Evolutionary conservation across 1,140 invertebrate species (phyloP).

Genomic region (Mizuhopecten yessoensis): DNA sequence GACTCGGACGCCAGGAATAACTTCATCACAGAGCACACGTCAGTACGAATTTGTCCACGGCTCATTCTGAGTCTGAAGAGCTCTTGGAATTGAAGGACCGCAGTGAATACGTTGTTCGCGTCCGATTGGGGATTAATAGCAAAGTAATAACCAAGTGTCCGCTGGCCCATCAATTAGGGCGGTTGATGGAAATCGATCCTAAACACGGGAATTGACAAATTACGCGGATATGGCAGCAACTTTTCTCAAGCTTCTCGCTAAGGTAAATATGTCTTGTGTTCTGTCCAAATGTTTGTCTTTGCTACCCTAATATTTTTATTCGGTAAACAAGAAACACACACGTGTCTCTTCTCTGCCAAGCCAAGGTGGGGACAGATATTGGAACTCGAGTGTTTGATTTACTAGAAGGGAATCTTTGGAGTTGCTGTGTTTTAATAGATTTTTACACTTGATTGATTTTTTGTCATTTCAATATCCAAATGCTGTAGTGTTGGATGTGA

Average conservation of each 20-base stretch:
- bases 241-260: constrained; percentile 25
- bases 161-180: constrained; percentile 20
- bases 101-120: constrained; percentile 12
- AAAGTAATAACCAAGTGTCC: constrained; percentile 38
- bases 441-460: too few relatives aligned
- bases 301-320: neutral
- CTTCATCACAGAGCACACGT: neutral
- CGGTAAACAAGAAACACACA: neutral
- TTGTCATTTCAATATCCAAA: too few relatives aligned
- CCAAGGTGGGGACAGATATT: too few relatives aligned
- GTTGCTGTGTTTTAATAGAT: too few relatives aligned
- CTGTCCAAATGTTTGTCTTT: neutral
- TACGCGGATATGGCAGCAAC: constrained; percentile 2
- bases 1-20: constrained; percentile 22
- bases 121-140: constrained; percentile 38
- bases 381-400: too few relatives aligned
- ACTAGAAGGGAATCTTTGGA: too few relatives aligned
- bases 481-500: too few relatives aligned
- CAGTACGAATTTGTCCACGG: neutral
- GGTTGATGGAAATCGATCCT: constrained; percentile 24
- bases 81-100: constrained; percentile 21
- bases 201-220: constrained; percentile 17
- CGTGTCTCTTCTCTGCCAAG: neutral
- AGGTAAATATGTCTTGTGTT: constrained; percentile 29
- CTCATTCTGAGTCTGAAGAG: constrained; percentile 10